phyloP scores from a whole-genome alignment of 2,797 vertebrate species.

The Bradypodion ventrale region DNA sequence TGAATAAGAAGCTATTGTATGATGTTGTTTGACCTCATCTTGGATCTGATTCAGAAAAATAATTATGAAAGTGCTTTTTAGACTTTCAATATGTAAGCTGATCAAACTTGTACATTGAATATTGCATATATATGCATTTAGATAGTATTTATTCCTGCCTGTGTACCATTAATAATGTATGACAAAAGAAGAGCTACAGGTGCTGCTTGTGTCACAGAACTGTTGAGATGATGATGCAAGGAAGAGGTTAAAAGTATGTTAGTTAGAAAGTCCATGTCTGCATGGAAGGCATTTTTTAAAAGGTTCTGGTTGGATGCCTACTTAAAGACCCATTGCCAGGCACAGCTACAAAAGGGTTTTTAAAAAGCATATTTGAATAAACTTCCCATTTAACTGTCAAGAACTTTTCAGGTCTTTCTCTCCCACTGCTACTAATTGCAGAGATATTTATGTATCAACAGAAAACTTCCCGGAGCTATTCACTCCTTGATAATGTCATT shows the following conservation, averaged over 20 bases:
- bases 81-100: neutral
- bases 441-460: constrained; percentile 27
- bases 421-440: neutral
- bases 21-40: no score
- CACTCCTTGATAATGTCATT: neutral
- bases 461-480: neutral
- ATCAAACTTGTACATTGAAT: constrained; percentile 8
- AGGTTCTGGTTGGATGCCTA: constrained; percentile 32
- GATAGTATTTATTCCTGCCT: constrained; percentile 41
- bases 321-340: constrained; percentile 35
- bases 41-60: neutral
- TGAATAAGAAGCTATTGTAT: neutral
- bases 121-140: constrained; percentile 8
- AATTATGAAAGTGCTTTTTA: neutral
- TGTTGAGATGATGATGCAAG: constrained; percentile 53
- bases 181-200: constrained; percentile 59
- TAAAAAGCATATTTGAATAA: constrained; percentile 47
- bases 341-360: neutral
- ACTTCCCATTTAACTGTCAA: constrained; percentile 23
- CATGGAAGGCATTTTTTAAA: constrained; percentile 56
- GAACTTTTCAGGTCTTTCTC: constrained; percentile 7
- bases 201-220: constrained; percentile 61
- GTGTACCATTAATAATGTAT: constrained; percentile 52
- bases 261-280: constrained; percentile 61
- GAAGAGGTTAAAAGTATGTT: constrained; percentile 60